Base-by-base conservation (phyloP, 1,140 invertebrate species). In the Saxidomus purpurata region DNA sequence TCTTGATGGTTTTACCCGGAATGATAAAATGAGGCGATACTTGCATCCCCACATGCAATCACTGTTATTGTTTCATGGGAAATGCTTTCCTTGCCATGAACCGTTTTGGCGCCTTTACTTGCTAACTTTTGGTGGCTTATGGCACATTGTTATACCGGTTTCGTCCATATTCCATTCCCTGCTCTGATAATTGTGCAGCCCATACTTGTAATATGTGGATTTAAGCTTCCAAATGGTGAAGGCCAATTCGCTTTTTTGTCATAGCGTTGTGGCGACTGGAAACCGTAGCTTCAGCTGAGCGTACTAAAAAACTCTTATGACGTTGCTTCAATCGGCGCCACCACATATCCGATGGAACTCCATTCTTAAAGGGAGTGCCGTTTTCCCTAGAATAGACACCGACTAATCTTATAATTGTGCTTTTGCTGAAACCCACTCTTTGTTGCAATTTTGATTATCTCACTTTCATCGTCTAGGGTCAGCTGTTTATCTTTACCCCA, bases 41-140 rank as follows among this genome's bases (percentile, higher is more conserved):
- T 31, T 8, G 81, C 81, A 34, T 84, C 71, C 1, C 61, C 81
- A 84, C 81, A 84, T 0, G 81, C 81, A 69, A 84, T 84, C 8
- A 84, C 63, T 28, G 81, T 80, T 6, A 71, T 84, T 1, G 81
- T 84, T 71, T 84, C 81, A 25, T 63, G 13, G 9, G 81, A 84
- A 49, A 84, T 25, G 22, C 55, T 84, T 0, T 36, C 8, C 22
- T 34, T 49, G 28, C 81, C 81, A 49, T 84, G 81, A 0, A 69
- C 63, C 8, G 81, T 84, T 15, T 47, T 31, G 19, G 81, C 19
- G n/a, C 81, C 81, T 40, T 84, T 84, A 19, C 61, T 69, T 28
- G 81, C 81, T 15, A 84, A 84, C 81, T 25, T 84, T 84, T 0
- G 11, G 6, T 25, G 81, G 81, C 28, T 84, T 69, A 71, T 84